A percentile compares a stretch with the other conserved stretches of the same genome.
Evolutionary conservation across 2,797 vertebrate species (phyloP).

Genomic region (Cuniculus paca): DNA sequence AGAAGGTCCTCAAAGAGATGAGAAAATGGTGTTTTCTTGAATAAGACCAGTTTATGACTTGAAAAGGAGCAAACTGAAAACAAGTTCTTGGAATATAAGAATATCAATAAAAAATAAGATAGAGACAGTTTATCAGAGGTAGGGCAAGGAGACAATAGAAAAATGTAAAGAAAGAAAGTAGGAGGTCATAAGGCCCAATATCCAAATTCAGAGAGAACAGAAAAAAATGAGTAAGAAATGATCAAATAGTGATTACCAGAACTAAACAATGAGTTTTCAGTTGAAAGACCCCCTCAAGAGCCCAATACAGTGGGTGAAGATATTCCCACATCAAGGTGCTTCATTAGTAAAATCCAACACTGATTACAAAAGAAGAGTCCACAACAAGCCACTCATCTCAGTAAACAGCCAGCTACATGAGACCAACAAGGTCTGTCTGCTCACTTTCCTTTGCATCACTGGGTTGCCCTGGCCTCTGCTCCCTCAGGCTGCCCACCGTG

Average conservation of each 20-base stretch:
- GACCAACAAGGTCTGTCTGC: not conserved
- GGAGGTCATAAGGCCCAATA: not conserved
- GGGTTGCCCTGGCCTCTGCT: not conserved
- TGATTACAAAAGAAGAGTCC: not conserved
- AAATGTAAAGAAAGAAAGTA: slow-evolving; percentile 39
- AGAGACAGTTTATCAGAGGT: not conserved
- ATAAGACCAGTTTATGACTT: not conserved
- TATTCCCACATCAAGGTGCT: not conserved
- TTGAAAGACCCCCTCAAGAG: slow-evolving; percentile 11
- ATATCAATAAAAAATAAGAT: slow-evolving; percentile 39
- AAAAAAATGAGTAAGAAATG: not conserved
- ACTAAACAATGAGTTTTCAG: not conserved
- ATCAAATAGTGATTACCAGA: slow-evolving; percentile 28
- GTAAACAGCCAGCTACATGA: not conserved
- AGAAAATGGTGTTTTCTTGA: not conserved
- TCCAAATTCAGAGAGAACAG: slow-evolving; percentile 21
- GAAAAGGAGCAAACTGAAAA: not conserved
- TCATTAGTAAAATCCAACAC: not conserved
- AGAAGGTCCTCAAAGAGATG: not conserved
- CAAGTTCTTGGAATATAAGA: slow-evolving; percentile 13
- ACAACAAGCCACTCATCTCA: not conserved
- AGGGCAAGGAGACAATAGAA: not conserved
- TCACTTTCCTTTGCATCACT: too few species aligned
- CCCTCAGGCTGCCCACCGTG: not conserved
- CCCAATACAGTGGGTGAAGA: not conserved